Evolutionary conservation across 2,888 invertebrate genomes (phyloP).

Genomic region (Aproaerema taeniolella): DNA sequence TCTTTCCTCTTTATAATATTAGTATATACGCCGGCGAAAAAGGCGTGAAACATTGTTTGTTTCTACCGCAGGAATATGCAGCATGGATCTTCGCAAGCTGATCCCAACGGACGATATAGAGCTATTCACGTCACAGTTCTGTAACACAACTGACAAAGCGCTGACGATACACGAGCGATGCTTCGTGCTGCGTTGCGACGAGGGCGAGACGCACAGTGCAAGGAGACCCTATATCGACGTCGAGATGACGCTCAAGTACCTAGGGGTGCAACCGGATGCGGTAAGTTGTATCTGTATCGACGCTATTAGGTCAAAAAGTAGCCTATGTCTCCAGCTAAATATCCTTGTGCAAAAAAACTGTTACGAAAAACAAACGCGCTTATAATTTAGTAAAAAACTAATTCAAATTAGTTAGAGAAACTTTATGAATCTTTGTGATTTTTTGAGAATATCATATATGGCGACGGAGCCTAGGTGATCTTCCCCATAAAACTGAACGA

Average conservation of each 20-base stretch:
- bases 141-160: conserved; percentile 42
- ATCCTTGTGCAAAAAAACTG: too few species aligned
- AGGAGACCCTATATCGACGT: conserved; percentile 67
- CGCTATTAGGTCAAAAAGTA: background rate
- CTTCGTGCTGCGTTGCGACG: conserved; percentile 49
- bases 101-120: conserved; percentile 55
- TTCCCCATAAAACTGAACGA: too few species aligned
- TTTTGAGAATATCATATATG: too few species aligned
- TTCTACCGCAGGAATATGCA: conserved; percentile 69
- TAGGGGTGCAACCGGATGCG: conserved; percentile 35
- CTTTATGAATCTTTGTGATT: too few species aligned
- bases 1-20: too few species aligned
- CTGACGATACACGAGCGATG: conserved; percentile 65
- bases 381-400: too few species aligned
- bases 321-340: too few species aligned
- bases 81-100: conserved; percentile 70
- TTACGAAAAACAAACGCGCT: too few species aligned
- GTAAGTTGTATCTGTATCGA: conserved; percentile 22
- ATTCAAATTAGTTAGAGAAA: too few species aligned
- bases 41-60: too few species aligned
- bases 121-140: conserved; percentile 51
- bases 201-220: conserved; percentile 17
- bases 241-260: conserved; percentile 63
- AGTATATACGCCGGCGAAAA: too few species aligned
- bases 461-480: too few species aligned